Conservation (phyloP, 2,888 invertebrate genomes). For the Monoplex corrugatus region DNA sequence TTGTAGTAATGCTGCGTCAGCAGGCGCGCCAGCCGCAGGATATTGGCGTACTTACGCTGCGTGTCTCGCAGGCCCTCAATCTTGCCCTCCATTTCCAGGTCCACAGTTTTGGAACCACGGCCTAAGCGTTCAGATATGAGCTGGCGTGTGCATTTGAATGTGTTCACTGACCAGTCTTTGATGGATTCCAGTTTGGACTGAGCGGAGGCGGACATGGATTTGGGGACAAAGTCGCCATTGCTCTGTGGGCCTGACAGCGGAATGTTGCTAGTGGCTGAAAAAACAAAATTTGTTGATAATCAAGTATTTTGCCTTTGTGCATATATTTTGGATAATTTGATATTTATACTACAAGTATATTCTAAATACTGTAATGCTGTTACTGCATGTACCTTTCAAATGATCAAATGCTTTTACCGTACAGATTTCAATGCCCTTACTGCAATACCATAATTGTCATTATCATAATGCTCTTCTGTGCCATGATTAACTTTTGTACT, state of each 20-base stretch:
- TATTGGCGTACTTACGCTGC: constrained; percentile 90
- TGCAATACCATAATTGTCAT: too few relatives aligned
- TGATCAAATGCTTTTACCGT: too few relatives aligned
- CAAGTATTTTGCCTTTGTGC: not conserved
- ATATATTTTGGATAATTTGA: too few relatives aligned
- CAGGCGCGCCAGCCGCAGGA: constrained; percentile 92
- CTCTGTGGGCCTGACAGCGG: constrained; percentile 68
- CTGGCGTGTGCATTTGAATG: constrained; percentile 98
- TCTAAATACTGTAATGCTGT: too few relatives aligned
- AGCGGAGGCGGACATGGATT: constrained; percentile 70
- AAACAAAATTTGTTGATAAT: not conserved
- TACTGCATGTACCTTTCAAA: too few relatives aligned
- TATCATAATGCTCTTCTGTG: too few relatives aligned
- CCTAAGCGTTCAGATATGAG: constrained; percentile 97
- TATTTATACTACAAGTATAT: too few relatives aligned
- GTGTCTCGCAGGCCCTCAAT: constrained; percentile 96
- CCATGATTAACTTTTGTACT: too few relatives aligned
- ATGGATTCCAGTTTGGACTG: constrained; percentile 88
- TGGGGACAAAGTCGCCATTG: constrained; percentile 75
- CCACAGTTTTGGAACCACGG: constrained; percentile 84
- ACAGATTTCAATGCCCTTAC: too few relatives aligned
- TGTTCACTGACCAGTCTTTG: constrained; percentile 98
- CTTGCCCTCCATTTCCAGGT: constrained; percentile 93
- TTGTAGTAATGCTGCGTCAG: constrained; percentile 94
- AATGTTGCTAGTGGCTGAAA: constrained; percentile 73